These are phyloP conservation scores for Drosophila infuscata DNA, from an alignment of 2,888 invertebrate species.

Conservation along the genomic window DNA sequence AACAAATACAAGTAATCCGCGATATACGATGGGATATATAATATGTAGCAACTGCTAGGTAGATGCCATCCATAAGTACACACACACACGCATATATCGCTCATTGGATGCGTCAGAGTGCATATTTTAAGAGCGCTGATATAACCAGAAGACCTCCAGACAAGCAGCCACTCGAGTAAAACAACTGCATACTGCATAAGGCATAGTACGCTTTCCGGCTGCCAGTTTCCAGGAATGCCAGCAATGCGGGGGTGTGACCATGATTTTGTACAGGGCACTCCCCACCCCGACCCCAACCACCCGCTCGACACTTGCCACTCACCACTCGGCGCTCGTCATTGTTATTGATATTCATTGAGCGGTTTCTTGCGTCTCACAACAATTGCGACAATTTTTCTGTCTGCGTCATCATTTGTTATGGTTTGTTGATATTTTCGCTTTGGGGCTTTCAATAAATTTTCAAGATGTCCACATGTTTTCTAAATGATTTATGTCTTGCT, in stretches of 20 bases:
- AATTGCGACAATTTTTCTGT: slow-evolving; percentile 70
- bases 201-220: slow-evolving; percentile 40
- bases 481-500: slow-evolving; percentile 57
- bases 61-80: slow-evolving; percentile 22
- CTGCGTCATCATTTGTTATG: slow-evolving; percentile 72
- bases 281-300: not conserved
- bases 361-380: slow-evolving; percentile 43
- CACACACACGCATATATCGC: slow-evolving; percentile 43
- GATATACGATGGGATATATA: slow-evolving; percentile 31
- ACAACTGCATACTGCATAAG: not conserved
- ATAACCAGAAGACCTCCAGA: slow-evolving; percentile 58
- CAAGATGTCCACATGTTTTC: slow-evolving; percentile 46
- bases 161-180: slow-evolving; percentile 41
- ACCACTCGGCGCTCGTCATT: slow-evolving; percentile 18
- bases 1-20: slow-evolving; percentile 53
- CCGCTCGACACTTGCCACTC: slow-evolving; percentile 17
- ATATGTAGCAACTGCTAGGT: slow-evolving; percentile 47
- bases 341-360: slow-evolving; percentile 68
- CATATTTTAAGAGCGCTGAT: slow-evolving; percentile 76
- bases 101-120: slow-evolving; percentile 75
- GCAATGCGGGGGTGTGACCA: slow-evolving; percentile 67
- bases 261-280: slow-evolving; percentile 20
- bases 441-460: slow-evolving; percentile 32
- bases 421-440: slow-evolving; percentile 47
- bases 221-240: slow-evolving; percentile 69